Base-by-base conservation (phyloP, 2,888 invertebrate species). In the Mesochorus sp. region DNA sequence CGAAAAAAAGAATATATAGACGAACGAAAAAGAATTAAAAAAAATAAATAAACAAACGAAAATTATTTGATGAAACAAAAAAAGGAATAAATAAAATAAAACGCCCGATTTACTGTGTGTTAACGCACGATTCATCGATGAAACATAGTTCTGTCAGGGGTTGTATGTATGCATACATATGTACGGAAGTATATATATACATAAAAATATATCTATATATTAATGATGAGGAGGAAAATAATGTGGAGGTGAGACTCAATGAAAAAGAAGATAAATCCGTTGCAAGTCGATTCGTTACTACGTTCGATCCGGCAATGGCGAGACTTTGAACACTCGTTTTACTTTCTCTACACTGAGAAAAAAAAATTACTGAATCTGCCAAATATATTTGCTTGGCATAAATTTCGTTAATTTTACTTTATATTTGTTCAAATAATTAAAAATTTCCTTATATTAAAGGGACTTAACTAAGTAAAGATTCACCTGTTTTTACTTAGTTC, bases 61-160 rank as follows among this genome's bases (percentile, higher is more conserved):
- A 76, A 76, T 49, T n/a, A n/a, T n/a, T n/a, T n/a, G n/a, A n/a
- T n/a, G n/a, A n/a, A n/a, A n/a, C n/a, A n/a, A n/a, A n/a, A n/a
- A n/a, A n/a, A n/a, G n/a, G n/a, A 59, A 51, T 14, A 10, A 31
- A 44, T 28, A 17, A 39, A 28, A 62, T 82, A 79, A 76, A 81
- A 83, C n/a, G 81, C 85, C 84, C 82, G 83, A 83, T 81, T 79
- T 85, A 83, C 80, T 82, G 82, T 74, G 78, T 80, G 42, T 39
- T 53, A 39, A 37, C 51, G n/a, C 28, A 70, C 44, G 64, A 70
- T 28, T 68, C 39, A 55, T 31, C 47, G 39, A 49, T 62, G 12
- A 61, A 34, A 47, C 12, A 24, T 14, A 37, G 12, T 37, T 14
- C 53, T 28, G 61, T 8, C 2, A 34, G 10, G 37, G 59, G 31